Conservation (phyloP, 2,797 vertebrate species). For the Tragopan temminckii region DNA sequence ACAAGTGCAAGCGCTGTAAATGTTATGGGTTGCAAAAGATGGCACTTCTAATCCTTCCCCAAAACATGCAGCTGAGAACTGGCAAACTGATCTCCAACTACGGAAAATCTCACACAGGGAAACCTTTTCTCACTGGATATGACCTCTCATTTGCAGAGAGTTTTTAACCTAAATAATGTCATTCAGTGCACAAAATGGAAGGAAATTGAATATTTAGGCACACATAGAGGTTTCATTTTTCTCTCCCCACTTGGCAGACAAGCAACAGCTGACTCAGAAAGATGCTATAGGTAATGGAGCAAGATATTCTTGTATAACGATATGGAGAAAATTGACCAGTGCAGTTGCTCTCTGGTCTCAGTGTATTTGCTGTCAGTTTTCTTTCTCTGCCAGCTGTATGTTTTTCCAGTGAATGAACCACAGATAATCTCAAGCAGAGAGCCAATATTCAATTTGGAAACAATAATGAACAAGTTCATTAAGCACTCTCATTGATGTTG, state of each 20-base stretch:
- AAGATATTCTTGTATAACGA: not conserved
- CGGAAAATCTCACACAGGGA: not conserved
- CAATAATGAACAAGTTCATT: not conserved
- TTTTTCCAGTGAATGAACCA: not conserved
- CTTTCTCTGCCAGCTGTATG: not conserved
- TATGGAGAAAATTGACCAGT: not conserved
- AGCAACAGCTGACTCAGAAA: not conserved
- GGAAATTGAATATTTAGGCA: not conserved
- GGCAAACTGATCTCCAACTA: slow-evolving; percentile 37
- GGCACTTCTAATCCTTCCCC: slow-evolving; percentile 23
- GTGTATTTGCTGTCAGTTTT: not conserved
- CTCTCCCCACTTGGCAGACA: not conserved
- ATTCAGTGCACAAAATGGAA: not conserved
- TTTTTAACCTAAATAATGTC: not conserved
- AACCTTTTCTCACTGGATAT: not conserved
- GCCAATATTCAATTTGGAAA: not conserved
- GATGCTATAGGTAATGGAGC: not conserved
- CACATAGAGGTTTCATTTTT: not conserved
- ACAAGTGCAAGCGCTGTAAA: not conserved
- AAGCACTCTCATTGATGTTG: not conserved
- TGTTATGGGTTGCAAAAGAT: slow-evolving; percentile 49
- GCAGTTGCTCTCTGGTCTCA: not conserved
- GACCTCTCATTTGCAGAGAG: not conserved
- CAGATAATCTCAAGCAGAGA: not conserved
- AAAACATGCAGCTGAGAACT: slow-evolving; percentile 43